Base-by-base conservation (phyloP, 1,140 invertebrate species). In the Calosoma granatense region DNA sequence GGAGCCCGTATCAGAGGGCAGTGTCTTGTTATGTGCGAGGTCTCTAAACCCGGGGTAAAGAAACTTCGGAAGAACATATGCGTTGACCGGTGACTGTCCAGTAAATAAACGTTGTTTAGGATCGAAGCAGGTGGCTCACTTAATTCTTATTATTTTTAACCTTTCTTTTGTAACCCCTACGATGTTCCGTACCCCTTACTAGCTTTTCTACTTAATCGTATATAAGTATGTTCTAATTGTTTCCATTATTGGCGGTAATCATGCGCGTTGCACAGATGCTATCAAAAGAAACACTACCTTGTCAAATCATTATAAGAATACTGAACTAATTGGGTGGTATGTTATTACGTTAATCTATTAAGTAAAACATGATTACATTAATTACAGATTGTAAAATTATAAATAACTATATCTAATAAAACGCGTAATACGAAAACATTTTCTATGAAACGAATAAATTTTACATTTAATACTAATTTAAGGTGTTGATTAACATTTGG, bases 71-170 rank as follows among this genome's bases (percentile, higher is more conserved):
- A 47, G 17, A 47, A 17, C 41, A 47, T 47, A 47, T 47, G 41
- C 41, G 6, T 12, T 47, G 41, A 11, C 41, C 41, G 15, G 41
- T 47, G 26, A 36, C 26, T 36, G 26, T 36, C 26, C 26, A n/a
- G 26, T 36, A 36, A 47, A 47, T 47, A 47, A 47, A 47, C 41
- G 41, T 47, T 47, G 41, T 17, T 47, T 47, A 47, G 41, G 17
- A 47, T 47, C 41, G 41, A 47, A 47, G 41, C 41, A 47, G 41
- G 41, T 47, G 41, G 41, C 17, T 17, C 3, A 47, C 15, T 47
- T 47, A 6, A 17, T 11, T 47, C 17, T 6, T 47, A 4, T 47
- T 47, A 4, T 17, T 47, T 47, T 47, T n/a, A n/a, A n/a, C n/a
- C n/a, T n/a, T n/a, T n/a, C n/a, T 47, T 47, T 11, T 9, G 6